Conservation (phyloP, 2,888 invertebrate species). For the Griposia aprilina region DNA sequence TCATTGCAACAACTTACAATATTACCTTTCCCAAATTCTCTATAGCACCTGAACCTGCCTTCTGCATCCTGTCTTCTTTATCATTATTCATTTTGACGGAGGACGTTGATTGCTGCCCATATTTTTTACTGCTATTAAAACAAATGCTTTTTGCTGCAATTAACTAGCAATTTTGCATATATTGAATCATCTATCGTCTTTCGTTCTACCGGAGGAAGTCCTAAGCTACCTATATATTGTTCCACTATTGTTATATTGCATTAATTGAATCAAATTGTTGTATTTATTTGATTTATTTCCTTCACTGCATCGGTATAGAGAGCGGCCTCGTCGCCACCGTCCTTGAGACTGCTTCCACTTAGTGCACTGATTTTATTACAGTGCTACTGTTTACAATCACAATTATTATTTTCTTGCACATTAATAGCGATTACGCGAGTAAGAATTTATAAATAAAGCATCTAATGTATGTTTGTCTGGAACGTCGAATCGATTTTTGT, state of each 20-base stretch:
- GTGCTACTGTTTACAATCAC: conserved; percentile 47
- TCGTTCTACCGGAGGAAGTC: not conserved
- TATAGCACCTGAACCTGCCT: not conserved
- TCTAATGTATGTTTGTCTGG: conserved; percentile 38
- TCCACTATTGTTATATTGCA: not conserved
- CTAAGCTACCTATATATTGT: not conserved
- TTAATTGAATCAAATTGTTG: not conserved
- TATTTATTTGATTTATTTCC: conserved; percentile 28
- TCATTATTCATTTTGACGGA: not conserved
- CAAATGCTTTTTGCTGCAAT: too few relatives aligned
- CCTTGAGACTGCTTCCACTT: conserved; percentile 66
- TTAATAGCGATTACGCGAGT: conserved; percentile 35
- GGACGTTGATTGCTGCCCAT: not conserved
- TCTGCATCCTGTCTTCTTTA: not conserved
- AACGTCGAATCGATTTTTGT: conserved; percentile 39
- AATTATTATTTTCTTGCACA: conserved; percentile 46
- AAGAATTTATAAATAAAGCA: conserved; percentile 35
- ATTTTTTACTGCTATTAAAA: not conserved
- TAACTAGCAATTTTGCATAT: not conserved
- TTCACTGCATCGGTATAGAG: conserved; percentile 31
- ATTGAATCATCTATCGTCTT: not conserved
- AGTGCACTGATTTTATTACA: conserved; percentile 45
- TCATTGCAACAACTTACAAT: not conserved
- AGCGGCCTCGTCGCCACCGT: conserved; percentile 66
- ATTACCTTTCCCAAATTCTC: not conserved